These are phyloP conservation scores for Itoplectis maculator DNA, from an alignment of 2,888 invertebrate species.

Conservation along the genomic window DNA sequence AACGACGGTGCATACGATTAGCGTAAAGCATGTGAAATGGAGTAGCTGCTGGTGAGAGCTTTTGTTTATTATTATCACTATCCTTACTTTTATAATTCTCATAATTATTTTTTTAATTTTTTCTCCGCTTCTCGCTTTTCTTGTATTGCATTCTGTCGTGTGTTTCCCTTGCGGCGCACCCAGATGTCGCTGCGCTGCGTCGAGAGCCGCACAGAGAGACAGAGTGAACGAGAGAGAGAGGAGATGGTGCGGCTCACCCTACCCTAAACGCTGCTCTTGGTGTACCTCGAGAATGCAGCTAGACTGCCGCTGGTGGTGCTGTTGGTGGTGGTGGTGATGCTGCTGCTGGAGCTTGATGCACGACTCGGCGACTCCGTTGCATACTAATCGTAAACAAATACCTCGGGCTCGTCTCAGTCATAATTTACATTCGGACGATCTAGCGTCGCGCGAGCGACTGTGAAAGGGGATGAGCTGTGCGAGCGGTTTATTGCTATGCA, in stretches of 20 bases:
- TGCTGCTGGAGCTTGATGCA: constrained; percentile 38
- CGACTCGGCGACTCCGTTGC: constrained; percentile 55
- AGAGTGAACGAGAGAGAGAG: constrained; percentile 16
- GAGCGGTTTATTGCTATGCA: constrained; percentile 8
- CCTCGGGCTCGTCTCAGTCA: constrained; percentile 36
- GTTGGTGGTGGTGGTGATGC: no score
- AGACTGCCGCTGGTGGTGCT: neutral
- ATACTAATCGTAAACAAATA: constrained; percentile 65
- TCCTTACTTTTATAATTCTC: neutral
- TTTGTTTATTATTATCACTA: neutral
- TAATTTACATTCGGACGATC: constrained; percentile 61
- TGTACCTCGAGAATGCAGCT: constrained; percentile 40
- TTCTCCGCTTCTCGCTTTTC: constrained; percentile 6
- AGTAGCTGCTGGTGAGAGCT: constrained; percentile 22
- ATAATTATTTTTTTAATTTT: neutral
- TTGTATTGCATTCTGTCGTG: constrained; percentile 8
- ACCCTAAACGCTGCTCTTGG: neutral
- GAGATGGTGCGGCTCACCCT: constrained; percentile 23
- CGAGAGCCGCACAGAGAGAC: neutral
- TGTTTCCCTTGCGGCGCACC: constrained; percentile 17
- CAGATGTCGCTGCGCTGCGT: constrained; percentile 3
- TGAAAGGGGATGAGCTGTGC: constrained; percentile 7
- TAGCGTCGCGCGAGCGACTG: constrained; percentile 9
- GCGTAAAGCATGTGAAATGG: constrained; percentile 31
- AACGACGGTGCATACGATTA: constrained; percentile 30